Evolutionary conservation across 2,113 vertebrate species (phyloP).

Genomic region (Haemorhous mexicanus): DNA sequence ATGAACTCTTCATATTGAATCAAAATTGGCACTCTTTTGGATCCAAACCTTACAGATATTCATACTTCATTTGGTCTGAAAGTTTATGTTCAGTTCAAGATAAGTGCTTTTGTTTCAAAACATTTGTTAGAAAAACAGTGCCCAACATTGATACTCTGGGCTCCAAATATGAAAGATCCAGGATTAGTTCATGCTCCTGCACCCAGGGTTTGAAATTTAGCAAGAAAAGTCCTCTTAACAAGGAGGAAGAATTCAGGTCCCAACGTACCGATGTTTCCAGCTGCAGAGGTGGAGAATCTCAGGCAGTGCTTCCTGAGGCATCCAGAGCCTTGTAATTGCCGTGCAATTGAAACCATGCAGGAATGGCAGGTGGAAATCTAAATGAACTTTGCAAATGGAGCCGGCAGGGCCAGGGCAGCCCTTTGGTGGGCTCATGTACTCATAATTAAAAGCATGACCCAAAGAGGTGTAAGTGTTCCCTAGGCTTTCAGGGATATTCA

Average conservation of each 20-base stretch:
- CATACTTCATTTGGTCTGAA: not conserved
- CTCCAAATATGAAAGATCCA: not conserved
- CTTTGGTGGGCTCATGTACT: not conserved
- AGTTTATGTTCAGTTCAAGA: not conserved
- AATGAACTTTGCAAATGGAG: not conserved
- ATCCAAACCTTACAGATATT: not conserved
- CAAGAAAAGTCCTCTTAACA: not conserved
- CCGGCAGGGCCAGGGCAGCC: not conserved
- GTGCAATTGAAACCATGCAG: not conserved
- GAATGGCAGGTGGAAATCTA: not conserved
- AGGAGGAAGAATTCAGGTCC: not conserved
- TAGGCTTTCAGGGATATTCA: not conserved
- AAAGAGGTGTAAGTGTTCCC: not conserved
- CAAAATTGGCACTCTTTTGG: not conserved
- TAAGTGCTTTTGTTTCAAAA: not conserved
- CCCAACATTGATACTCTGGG: not conserved
- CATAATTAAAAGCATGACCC: not conserved
- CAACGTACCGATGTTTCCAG: not conserved
- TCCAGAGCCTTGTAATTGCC: not conserved
- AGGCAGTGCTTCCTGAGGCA: not conserved
- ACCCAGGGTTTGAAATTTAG: not conserved
- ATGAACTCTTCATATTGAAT: not conserved
- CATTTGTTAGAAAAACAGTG: not conserved
- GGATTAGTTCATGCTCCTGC: not conserved
- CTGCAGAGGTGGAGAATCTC: not conserved